Evolutionary conservation across 2,113 vertebrate species (phyloP).

Genomic region (Lates calcarifer): DNA sequence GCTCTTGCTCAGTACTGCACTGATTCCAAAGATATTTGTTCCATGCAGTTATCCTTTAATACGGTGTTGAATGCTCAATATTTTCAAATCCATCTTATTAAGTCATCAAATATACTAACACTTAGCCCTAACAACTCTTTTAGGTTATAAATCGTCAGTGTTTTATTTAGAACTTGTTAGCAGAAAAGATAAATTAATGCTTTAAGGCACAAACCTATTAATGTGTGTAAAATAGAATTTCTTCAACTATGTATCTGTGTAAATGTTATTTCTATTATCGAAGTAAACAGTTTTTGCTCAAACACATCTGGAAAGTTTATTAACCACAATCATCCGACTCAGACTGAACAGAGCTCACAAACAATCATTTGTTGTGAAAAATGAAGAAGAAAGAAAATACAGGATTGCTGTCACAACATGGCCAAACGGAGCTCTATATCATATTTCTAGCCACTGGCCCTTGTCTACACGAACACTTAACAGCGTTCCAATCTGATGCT

Average conservation of each 20-base stretch:
- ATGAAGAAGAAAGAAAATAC: conserved; percentile 55
- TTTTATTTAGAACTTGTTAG: neutral
- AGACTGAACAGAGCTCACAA: conserved; percentile 79
- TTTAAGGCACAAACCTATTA: neutral
- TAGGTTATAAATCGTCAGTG: too few relatives aligned
- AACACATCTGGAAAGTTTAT: conserved; percentile 84
- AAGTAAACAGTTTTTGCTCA: conserved; percentile 33
- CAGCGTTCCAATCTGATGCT: conserved; percentile 33
- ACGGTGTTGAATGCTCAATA: neutral
- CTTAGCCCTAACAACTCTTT: too few relatives aligned
- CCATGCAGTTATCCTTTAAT: too few relatives aligned
- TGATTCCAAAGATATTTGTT: too few relatives aligned
- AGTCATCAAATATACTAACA: too few relatives aligned
- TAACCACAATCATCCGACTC: conserved; percentile 83
- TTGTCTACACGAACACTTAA: conserved; percentile 35
- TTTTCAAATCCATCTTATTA: neutral
- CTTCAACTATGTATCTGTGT: neutral
- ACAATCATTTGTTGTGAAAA: conserved; percentile 75
- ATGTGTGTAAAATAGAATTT: too few relatives aligned
- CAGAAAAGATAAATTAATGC: neutral
- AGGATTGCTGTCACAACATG: conserved; percentile 53
- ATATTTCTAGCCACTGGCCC: conserved; percentile 27
- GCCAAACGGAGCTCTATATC: conserved; percentile 26
- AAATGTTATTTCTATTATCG: neutral
- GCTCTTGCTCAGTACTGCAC: too few relatives aligned